Evolutionary conservation across 1,140 invertebrate species (phyloP), one percentile per base, ranked within the genome.

Genomic region (Hermetia illucens): DNA sequence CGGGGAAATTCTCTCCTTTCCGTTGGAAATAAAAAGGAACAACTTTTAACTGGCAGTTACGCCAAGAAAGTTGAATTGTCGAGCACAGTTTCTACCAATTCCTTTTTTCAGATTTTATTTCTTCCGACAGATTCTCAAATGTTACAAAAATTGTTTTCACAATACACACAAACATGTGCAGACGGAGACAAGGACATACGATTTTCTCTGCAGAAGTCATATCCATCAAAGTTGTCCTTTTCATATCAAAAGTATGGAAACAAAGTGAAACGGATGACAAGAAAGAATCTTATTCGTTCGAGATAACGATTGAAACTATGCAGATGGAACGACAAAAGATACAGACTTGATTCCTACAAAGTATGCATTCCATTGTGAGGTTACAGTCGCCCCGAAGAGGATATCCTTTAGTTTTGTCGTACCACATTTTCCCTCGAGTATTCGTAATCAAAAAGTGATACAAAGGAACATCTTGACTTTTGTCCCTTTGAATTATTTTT

Each of bases 181-280:
- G n/a, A n/a, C n/a, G n/a, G n/a, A n/a, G n/a, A n/a, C n/a, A n/a
- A n/a, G n/a, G n/a, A n/a, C n/a, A n/a, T n/a, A n/a, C n/a, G n/a
- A n/a, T n/a, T n/a, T n/a, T n/a, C n/a, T n/a, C n/a, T n/a, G n/a
- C n/a, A n/a, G n/a, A n/a, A n/a, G n/a, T n/a, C n/a, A n/a, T n/a
- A n/a, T n/a, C n/a, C n/a, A n/a, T n/a, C n/a, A n/a, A n/a, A n/a
- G n/a, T n/a, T n/a, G n/a, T n/a, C n/a, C n/a, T n/a, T n/a, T 24
- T 24, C 36, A 5, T 27, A 37, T n/a, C 36, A 37, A 37, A 27
- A 22, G 15, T 18, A 19, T 17, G 19, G 21, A n/a, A 18, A 27
- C 13, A 15, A 27, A 9, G 17, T 16, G 18, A 37, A 16, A 5
- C 33, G 21, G 5, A 20, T 19, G 4, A 8, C 33, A 20, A 5